A percentile compares a stretch with the other conserved stretches of the same genome.
Evolutionary conservation across 2,113 vertebrate species (phyloP).

Genomic region (Puntigrus tetrazona): DNA sequence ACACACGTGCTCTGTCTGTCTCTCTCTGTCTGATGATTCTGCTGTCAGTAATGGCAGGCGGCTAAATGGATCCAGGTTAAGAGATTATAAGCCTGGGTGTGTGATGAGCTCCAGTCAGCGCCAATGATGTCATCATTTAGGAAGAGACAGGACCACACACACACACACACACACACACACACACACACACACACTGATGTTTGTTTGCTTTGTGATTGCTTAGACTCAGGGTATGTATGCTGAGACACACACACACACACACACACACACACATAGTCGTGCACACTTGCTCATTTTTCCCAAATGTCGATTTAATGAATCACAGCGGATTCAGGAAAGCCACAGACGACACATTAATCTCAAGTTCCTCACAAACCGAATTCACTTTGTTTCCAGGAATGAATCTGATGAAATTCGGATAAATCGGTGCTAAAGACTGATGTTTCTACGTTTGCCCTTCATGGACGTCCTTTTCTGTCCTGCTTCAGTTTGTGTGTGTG

Average conservation of each 20-base stretch:
- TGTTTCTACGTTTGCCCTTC: not conserved
- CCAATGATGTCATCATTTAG: slow-evolving; percentile 49
- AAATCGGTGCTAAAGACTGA: not conserved
- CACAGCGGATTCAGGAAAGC: slow-evolving; percentile 12
- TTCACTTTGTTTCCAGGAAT: not conserved
- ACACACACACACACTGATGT: slow-evolving; percentile 20
- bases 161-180: not conserved
- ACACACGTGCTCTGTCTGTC: not conserved
- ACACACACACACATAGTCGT: slow-evolving; percentile 13
- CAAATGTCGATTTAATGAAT: slow-evolving; percentile 29
- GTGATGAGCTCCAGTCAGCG: slow-evolving; percentile 31
- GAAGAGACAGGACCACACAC: slow-evolving; percentile 37
- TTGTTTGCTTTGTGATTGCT: slow-evolving; percentile 3
- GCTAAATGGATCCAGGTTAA: slow-evolving; percentile 32
- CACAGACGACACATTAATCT: slow-evolving; percentile 22
- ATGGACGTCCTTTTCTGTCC: not conserved
- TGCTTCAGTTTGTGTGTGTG: not conserved
- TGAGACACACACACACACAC: slow-evolving; percentile 6
- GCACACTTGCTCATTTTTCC: slow-evolving; percentile 17
- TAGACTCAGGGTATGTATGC: not conserved
- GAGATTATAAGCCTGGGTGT: slow-evolving; percentile 16
- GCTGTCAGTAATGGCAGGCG: slow-evolving; percentile 22
- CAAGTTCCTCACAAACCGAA: not conserved
- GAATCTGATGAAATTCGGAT: slow-evolving; percentile 4
- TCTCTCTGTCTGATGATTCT: slow-evolving; percentile 24